Base-by-base conservation (phyloP, 2,113 vertebrate species). In the Myiopsitta monachus region DNA sequence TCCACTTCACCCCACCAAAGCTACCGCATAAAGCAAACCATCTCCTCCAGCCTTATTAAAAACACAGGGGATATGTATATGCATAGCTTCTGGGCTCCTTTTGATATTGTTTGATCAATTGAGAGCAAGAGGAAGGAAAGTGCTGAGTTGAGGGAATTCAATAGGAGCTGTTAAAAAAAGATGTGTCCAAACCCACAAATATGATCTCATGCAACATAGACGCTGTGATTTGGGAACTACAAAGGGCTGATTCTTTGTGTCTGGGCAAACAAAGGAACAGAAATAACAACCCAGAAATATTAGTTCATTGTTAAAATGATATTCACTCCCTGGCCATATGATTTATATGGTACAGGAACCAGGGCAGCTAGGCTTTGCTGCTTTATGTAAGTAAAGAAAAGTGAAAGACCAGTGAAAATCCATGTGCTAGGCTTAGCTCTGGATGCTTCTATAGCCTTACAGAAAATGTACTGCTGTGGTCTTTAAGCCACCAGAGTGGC, bases 181-280 rank as follows among this genome's bases (percentile, higher is more conserved):
- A 57, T 44, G 38, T 21, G 89, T 91, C 92, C 95, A 64, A 93
- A 92, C 81, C 1, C 62, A 93, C 83, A 85, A 94, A 64, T 38
- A 75, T 93, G 92, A 94, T 67, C 92, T 97, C 94, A 92, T 87
- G 31, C 76, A 90, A 86, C 57, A 14, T 4, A 38, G 86, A 63
- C 52, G 18, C 73, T 88, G 87, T 91, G 74, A 92, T 88, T 38
- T 83, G 78, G 72, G 74, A 94, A 27, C 54, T 84, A 63, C 88
- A 92, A 90, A 92, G 76, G 95, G 46, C 82, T 68, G 44, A 73
- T 57, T 92, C 84, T 95, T 78, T 92, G 89, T 91, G 86, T 70
- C 91, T 88, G 59, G 88, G 73, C 93, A 92, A 96, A 96, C 86
- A 96, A 94, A 97, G 33, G 47, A 62, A 83, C 81, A 95, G 86